Percentiles rank a stretch among this genome's conserved stretches.
phyloP scores from a whole-genome alignment of 2,113 vertebrate species.

The Paratilapia polleni region DNA sequence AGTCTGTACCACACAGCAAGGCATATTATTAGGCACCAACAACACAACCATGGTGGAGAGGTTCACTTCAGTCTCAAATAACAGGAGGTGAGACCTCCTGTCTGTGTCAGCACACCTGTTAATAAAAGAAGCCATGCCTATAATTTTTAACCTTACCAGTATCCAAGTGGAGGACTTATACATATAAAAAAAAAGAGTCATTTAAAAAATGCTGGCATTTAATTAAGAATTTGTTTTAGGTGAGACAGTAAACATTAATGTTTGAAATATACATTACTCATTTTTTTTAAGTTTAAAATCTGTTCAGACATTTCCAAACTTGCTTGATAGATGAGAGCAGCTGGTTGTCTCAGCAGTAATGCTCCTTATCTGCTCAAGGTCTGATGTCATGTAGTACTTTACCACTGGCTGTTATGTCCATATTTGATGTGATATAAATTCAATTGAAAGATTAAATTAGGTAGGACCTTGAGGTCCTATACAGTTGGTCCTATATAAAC shows the following conservation, averaged over 20 bases:
- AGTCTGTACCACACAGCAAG: neutral
- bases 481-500: no score
- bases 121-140: no score
- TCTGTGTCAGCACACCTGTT: neutral
- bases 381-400: neutral
- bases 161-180: no score
- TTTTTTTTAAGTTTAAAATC: neutral
- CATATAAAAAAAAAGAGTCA: neutral
- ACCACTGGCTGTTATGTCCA: neutral
- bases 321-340: neutral
- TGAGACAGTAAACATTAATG: neutral
- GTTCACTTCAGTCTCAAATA: neutral
- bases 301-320: neutral
- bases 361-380: neutral
- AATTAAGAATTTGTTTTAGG: neutral
- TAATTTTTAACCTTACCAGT: neutral
- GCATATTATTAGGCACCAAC: neutral
- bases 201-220: neutral
- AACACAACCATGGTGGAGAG: neutral
- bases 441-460: neutral
- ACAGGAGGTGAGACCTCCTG: neutral
- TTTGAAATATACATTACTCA: fast-evolving
- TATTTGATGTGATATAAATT: neutral
- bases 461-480: no score
- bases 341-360: neutral